These are phyloP conservation scores for Vanessa tameamea DNA, from an alignment of 1,140 invertebrate genomes.

Conservation along the genomic window DNA sequence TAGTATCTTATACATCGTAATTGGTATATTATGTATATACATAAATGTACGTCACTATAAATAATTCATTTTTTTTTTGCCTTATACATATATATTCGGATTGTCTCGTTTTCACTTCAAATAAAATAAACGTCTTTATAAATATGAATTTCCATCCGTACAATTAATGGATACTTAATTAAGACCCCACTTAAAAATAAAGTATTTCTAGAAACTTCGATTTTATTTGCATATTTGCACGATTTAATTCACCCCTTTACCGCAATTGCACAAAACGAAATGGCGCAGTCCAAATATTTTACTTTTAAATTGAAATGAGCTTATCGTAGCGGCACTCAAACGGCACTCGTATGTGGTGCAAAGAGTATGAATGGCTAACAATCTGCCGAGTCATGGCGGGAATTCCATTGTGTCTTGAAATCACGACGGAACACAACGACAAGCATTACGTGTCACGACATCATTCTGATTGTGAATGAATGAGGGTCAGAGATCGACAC, in stretches of 20 bases:
- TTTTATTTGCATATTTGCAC: no score
- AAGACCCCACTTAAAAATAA: no score
- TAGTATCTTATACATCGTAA: neutral
- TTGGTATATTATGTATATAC: neutral
- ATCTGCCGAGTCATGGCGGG: slow-evolving; percentile 72
- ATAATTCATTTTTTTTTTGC: no score
- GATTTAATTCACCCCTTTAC: no score
- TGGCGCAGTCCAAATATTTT: neutral
- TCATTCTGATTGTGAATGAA: slow-evolving; percentile 76
- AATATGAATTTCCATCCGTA: no score
- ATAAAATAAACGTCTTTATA: no score
- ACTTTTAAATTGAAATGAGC: neutral
- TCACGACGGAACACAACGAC: slow-evolving; percentile 65
- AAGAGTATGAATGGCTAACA: slow-evolving; percentile 66
- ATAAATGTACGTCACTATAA: no score
- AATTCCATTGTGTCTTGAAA: slow-evolving; percentile 74
- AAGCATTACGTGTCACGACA: slow-evolving; percentile 59
- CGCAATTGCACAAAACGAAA: neutral
- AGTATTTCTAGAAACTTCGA: no score
- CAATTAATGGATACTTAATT: no score
- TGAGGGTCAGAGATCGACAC: slow-evolving; percentile 70
- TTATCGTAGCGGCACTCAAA: slow-evolving; percentile 31
- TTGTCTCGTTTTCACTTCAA: no score
- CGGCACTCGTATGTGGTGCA: slow-evolving; percentile 38
- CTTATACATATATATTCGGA: no score